phyloP scores from a whole-genome alignment of 1,140 invertebrate genomes.

The Vanessa atalanta region DNA sequence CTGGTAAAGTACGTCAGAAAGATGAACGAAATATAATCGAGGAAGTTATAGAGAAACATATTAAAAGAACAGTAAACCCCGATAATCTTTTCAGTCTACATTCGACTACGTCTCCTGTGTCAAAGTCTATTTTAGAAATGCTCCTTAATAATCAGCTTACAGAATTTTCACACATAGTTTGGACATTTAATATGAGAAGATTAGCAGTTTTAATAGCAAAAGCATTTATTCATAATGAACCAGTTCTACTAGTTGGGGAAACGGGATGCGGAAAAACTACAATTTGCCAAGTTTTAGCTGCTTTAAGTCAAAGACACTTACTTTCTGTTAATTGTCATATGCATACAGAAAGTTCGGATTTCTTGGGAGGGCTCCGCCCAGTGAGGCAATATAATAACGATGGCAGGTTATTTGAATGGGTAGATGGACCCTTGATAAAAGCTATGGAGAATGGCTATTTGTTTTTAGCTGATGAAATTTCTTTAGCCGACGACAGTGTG shows the following conservation, averaged over 20 bases:
- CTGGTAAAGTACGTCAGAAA: conserved; percentile 93
- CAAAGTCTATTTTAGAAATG: conserved; percentile 86
- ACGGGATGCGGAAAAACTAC: conserved; percentile 99
- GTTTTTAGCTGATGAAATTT: conserved; percentile 99
- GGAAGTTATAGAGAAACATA: conserved; percentile 90
- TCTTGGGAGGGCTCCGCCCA: conserved; percentile 96
- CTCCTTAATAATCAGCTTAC: conserved; percentile 82
- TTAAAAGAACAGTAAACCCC: conserved; percentile 89
- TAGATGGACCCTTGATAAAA: conserved; percentile 96
- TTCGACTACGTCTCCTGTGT: conserved; percentile 88
- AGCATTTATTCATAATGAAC: conserved; percentile 95
- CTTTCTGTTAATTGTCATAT: conserved; percentile 98
- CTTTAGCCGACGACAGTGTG: conserved; percentile 98
- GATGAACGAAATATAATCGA: conserved; percentile 90
- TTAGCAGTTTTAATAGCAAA: conserved; percentile 95
- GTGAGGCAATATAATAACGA: conserved; percentile 85
- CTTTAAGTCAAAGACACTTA: conserved; percentile 84
- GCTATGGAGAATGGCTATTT: conserved; percentile 94
- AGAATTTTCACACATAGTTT: conserved; percentile 92
- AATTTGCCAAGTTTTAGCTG: conserved; percentile 93
- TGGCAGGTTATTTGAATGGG: conserved; percentile 95
- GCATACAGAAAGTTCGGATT: conserved; percentile 99
- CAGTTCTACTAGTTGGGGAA: conserved; percentile 97
- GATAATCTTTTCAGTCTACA: conserved; percentile 89
- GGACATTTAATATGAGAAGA: conserved; percentile 95